Evolutionary conservation across 2,888 invertebrate species (phyloP).

Genomic region (Himalopsyche kuldschensis): DNA sequence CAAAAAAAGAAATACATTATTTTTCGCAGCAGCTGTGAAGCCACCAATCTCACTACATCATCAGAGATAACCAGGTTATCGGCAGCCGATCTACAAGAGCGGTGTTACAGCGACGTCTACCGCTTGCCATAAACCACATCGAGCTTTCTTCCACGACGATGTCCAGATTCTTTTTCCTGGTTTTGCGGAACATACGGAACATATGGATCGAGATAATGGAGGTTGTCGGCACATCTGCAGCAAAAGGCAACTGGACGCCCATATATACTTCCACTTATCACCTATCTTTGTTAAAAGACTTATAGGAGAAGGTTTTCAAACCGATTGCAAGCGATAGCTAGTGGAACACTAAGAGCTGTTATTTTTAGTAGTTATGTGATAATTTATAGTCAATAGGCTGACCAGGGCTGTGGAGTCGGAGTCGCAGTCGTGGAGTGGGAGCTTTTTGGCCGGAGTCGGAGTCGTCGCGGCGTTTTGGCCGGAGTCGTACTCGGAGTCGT

Average conservation of each 20-base stretch:
- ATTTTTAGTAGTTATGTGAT: no score
- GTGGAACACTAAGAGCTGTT: no score
- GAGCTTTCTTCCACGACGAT: background rate
- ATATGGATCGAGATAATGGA: background rate
- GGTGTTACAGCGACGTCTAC: background rate
- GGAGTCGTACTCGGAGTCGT: no score
- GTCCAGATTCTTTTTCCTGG: background rate
- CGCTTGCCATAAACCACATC: background rate
- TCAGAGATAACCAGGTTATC: background rate
- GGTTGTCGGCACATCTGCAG: background rate
- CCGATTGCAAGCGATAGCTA: background rate
- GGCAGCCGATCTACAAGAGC: background rate
- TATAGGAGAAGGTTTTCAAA: background rate
- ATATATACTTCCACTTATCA: background rate
- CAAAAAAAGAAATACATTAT: no score
- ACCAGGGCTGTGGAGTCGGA: no score
- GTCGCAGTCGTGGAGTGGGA: no score
- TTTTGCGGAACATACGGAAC: background rate
- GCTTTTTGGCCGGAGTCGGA: no score
- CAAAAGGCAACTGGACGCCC: background rate
- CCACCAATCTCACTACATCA: background rate
- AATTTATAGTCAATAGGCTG: no score
- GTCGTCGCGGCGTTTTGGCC: no score
- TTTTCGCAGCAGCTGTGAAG: no score
- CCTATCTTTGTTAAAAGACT: background rate